A percentile compares a stretch with the other conserved stretches of the same genome.
phyloP scores from a whole-genome alignment of 2,888 invertebrate species.

The Lasioglossum calceatum region DNA sequence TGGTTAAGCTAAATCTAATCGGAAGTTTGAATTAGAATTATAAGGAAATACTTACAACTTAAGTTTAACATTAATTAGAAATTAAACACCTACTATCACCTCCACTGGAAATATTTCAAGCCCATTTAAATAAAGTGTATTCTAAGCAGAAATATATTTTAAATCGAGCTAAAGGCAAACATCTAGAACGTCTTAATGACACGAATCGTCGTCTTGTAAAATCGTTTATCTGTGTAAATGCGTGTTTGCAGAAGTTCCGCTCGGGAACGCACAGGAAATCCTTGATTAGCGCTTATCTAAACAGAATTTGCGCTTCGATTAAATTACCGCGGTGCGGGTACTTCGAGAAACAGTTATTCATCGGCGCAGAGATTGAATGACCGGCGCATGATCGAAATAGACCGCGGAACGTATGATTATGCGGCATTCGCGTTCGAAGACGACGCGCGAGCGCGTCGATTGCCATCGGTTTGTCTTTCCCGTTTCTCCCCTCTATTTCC shows the following conservation, averaged over 20 bases:
- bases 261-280: neutral
- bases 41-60: neutral
- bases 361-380: neutral
- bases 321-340: neutral
- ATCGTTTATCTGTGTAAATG: neutral
- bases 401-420: constrained; percentile 22
- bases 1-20: neutral
- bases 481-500: neutral
- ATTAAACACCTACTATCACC: neutral
- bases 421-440: neutral
- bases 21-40: neutral
- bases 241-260: neutral
- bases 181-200: neutral
- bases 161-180: neutral
- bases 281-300: constrained; percentile 1
- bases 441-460: neutral
- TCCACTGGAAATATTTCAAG: neutral
- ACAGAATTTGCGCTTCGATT: constrained; percentile 8
- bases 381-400: constrained; percentile 27
- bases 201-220: neutral
- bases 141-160: neutral
- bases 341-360: neutral
- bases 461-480: neutral
- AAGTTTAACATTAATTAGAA: neutral
- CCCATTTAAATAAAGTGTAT: neutral